A percentile compares a stretch with the other conserved stretches of the same genome.
Evolutionary conservation across 2,113 vertebrate genomes (phyloP).

Genomic region (Ploceus nigricollis): DNA sequence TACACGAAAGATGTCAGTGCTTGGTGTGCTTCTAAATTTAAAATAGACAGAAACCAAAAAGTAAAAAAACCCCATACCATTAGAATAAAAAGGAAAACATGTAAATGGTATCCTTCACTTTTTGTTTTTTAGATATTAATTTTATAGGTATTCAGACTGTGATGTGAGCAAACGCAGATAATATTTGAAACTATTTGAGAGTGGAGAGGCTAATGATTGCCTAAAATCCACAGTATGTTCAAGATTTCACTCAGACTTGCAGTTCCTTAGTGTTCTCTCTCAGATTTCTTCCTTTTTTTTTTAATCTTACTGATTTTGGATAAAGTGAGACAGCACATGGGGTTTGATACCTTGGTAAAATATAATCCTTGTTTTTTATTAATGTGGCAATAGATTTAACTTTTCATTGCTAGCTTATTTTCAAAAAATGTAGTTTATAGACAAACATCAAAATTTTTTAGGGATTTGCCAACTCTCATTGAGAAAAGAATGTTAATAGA

Average conservation of each 20-base stretch:
- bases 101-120: not conserved
- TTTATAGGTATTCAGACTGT: not conserved
- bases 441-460: not conserved
- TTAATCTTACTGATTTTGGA: not conserved
- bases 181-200: not conserved
- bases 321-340: not conserved
- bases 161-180: not conserved
- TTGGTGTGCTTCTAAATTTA: not conserved
- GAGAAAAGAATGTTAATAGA: not conserved
- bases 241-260: not conserved
- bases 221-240: not conserved
- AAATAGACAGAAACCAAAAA: not conserved
- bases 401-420: not conserved
- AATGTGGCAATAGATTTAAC: not conserved
- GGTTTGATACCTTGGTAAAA: not conserved
- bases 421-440: not conserved
- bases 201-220: not conserved
- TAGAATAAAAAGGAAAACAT: not conserved
- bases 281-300: not conserved
- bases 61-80: not conserved
- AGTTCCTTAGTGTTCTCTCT: not conserved
- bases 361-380: not conserved
- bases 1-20: not conserved
- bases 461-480: not conserved
- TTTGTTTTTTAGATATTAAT: not conserved